Base-by-base conservation (phyloP, 2,888 invertebrate genomes). In the Tanytarsus gracilentus region DNA sequence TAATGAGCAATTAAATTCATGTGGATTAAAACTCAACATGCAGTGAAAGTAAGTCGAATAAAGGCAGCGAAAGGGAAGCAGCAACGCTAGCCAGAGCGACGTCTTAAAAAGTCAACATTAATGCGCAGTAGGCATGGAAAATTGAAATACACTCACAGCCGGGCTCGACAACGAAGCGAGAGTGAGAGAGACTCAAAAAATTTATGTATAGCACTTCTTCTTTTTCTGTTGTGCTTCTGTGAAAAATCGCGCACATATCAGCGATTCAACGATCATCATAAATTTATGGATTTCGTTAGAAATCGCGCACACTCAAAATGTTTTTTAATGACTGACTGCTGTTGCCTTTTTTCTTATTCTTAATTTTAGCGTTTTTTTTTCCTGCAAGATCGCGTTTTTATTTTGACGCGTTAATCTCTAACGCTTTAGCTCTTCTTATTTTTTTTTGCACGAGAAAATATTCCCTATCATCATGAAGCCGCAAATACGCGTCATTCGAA, bases 191-290 rank as follows among this genome's bases (percentile, higher is more conserved):
- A 49, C 26, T 18, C 8, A 26, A 4, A 48, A 21, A 48, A 9
- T 18, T 9, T 18, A 16, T 18, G 16, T 21, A 21, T 21, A 11
- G 16, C 30, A 9, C 30, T 18, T 18, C 48, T 48, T n/a, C n/a
- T n/a, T n/a, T n/a, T n/a, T n/a, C n/a, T n/a, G n/a, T n/a, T n/a
- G n/a, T n/a, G n/a, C n/a, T n/a, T n/a, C n/a, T n/a, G n/a, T n/a
- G n/a, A n/a, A n/a, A n/a, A n/a, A n/a, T n/a, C n/a, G n/a, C n/a
- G n/a, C 50, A 8, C 50, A 52, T 33, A 52, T 52, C 52, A n/a
- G n/a, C n/a, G n/a, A n/a, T n/a, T n/a, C n/a, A n/a, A 30, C 52
- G 52, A 52, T 52, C 52, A 26, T 52, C 52, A 52, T 52, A 52
- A 52, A 52, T 52, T 52, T 30, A 52, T 52, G 52, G n/a, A 33